These are phyloP conservation scores for Hippocampus comes DNA, from an alignment of 2,113 vertebrate genomes.

Conservation along the genomic window DNA sequence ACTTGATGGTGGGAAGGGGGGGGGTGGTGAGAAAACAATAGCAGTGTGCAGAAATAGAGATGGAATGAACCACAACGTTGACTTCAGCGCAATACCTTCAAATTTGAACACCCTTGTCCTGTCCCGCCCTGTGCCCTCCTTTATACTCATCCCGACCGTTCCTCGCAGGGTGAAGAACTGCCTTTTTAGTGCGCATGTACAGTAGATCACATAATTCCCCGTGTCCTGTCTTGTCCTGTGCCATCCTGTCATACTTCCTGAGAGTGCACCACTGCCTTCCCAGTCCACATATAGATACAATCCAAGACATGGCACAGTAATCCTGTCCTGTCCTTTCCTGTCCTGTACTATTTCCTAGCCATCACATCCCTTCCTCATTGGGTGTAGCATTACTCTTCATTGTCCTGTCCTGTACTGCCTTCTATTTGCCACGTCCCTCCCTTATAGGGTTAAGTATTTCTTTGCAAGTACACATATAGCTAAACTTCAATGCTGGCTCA, in stretches of 20 bases:
- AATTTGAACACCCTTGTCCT: neutral
- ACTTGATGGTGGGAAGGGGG: conserved; percentile 14
- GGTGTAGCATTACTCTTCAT: too few species aligned
- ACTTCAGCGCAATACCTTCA: neutral
- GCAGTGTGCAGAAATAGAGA: neutral
- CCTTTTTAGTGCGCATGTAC: neutral
- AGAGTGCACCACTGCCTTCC: neutral
- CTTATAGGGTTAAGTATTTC: too few species aligned
- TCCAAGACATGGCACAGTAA: too few species aligned
- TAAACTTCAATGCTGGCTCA: too few species aligned
- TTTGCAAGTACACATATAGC: too few species aligned
- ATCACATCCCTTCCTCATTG: too few species aligned
- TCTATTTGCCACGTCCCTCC: too few species aligned
- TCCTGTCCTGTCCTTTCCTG: too few species aligned
- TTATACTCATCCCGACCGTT: neutral
- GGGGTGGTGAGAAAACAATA: conserved; percentile 16
- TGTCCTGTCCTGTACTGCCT: too few species aligned
- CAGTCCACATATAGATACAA: neutral
- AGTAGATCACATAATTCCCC: neutral
- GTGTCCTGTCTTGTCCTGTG: neutral
- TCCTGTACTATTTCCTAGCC: too few species aligned
- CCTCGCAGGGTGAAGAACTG: neutral
- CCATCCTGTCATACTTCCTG: neutral
- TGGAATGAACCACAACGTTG: neutral
- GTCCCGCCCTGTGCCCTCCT: neutral